phyloP scores from a whole-genome alignment of 2,113 vertebrate genomes.

The Brienomyrus longianalis region DNA sequence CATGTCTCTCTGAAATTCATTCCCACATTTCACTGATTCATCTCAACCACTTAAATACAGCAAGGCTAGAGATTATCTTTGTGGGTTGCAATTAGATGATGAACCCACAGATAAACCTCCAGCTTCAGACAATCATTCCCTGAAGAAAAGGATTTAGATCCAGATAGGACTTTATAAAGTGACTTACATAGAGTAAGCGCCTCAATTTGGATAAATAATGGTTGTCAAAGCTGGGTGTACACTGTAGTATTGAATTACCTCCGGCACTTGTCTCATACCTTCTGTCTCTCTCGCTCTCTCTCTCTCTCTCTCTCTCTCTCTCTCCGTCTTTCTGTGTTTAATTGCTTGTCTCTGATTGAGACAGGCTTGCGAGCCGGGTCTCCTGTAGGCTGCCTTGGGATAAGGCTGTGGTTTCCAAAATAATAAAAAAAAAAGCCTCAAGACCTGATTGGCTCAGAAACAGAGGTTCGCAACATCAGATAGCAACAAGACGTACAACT shows the following conservation, averaged over 20 bases:
- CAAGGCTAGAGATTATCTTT: neutral
- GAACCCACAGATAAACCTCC: constrained; percentile 3
- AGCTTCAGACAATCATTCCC: neutral
- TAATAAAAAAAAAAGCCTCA: neutral
- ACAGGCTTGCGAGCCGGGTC: constrained; percentile 12
- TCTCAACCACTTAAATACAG: constrained; percentile 7
- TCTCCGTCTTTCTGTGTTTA: constrained; percentile 16
- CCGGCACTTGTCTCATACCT: constrained; percentile 1
- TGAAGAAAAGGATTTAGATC: constrained; percentile 12
- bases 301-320: neutral
- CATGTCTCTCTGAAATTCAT: neutral
- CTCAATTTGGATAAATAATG: constrained; percentile 17
- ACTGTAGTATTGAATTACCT: constrained; percentile 18
- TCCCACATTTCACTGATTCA: neutral
- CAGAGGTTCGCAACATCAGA: neutral
- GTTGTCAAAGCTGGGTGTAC: constrained; percentile 23
- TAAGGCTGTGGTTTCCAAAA: neutral
- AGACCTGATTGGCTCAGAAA: constrained; percentile 5
- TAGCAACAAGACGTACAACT: neutral
- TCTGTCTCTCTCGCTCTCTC: neutral
- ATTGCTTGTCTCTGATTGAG: constrained; percentile 21
- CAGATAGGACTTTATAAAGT: constrained; percentile 16
- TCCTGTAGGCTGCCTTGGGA: neutral
- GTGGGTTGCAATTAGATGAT: constrained; percentile 13
- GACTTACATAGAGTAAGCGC: constrained; percentile 3